These are phyloP conservation scores for Thymallus thymallus DNA, from an alignment of 2,113 vertebrate species.

Conservation along the genomic window DNA sequence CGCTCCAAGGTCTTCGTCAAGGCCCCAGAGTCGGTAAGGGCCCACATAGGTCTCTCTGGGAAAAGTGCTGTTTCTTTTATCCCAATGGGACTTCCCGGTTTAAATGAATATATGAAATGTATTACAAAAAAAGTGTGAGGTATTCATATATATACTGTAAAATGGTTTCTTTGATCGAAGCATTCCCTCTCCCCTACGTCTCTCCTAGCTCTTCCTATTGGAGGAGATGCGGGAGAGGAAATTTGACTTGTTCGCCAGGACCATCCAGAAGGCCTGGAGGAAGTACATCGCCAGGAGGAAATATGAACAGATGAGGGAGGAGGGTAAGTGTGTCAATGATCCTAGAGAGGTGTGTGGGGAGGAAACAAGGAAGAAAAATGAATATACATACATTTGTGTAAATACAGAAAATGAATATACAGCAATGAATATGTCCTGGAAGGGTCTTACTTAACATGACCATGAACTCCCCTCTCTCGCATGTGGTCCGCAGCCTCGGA, in stretches of 20 bases:
- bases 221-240: conserved; percentile 96
- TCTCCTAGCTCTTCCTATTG: conserved; percentile 87
- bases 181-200: neutral
- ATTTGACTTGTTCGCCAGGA: conserved; percentile 89
- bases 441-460: too few relatives aligned
- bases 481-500: conserved; percentile 78
- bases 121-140: neutral
- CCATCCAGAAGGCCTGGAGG: conserved; percentile 95
- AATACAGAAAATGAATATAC: neutral
- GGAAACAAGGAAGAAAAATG: too few relatives aligned
- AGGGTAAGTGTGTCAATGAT: conserved; percentile 75
- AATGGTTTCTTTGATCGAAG: neutral
- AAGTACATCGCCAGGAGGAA: conserved; percentile 84
- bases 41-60: neutral
- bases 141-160: neutral
- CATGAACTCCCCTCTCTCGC: neutral
- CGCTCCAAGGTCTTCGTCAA: conserved; percentile 90
- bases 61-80: neutral
- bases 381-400: too few relatives aligned
- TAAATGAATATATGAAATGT: neutral
- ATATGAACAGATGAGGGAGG: conserved; percentile 94
- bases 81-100: neutral
- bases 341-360: neutral
- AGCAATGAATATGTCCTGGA: too few relatives aligned
- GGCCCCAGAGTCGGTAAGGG: conserved; percentile 91